Percentiles rank a stretch among this genome's conserved stretches.
These are phyloP conservation scores for Agonopterix subpropinquella DNA, from an alignment of 2,888 invertebrate genomes.

Conservation along the genomic window DNA sequence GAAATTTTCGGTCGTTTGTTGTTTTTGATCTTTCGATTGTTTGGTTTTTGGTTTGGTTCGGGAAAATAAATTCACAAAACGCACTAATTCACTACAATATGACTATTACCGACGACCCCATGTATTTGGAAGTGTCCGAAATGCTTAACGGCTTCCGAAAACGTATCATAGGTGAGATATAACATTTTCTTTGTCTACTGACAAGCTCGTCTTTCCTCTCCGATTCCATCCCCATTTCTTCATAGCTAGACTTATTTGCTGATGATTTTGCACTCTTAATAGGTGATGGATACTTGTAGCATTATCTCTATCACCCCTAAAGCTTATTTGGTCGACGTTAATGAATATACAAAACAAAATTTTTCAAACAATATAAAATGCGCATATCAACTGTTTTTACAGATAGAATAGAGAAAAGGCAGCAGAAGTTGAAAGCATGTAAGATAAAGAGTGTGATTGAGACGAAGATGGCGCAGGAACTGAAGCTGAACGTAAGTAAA, in stretches of 20 bases:
- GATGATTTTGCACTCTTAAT: too few species aligned
- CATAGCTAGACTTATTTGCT: too few species aligned
- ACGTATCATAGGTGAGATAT: slow-evolving; percentile 7
- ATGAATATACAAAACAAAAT: background rate
- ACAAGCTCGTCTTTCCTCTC: too few species aligned
- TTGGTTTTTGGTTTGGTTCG: background rate
- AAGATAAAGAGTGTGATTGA: slow-evolving; percentile 50
- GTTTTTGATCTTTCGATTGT: background rate
- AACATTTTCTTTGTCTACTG: too few species aligned
- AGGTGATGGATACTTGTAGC: too few species aligned
- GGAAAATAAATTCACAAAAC: background rate
- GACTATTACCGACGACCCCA: slow-evolving; percentile 2
- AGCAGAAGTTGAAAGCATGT: slow-evolving; percentile 41
- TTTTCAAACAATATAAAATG: background rate
- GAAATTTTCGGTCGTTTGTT: background rate
- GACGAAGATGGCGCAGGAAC: slow-evolving; percentile 44
- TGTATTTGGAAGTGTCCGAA: slow-evolving; percentile 6
- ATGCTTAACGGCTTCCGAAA: slow-evolving; percentile 7
- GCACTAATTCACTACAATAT: background rate
- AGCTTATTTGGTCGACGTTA: too few species aligned
- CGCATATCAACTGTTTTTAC: slow-evolving; percentile 15
- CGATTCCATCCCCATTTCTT: too few species aligned
- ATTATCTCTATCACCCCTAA: too few species aligned
- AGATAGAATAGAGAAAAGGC: slow-evolving; percentile 48
- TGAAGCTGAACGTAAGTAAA: slow-evolving; percentile 27